Conservation (phyloP, 2,888 invertebrate genomes). For the Dastarcus helophoroides region DNA sequence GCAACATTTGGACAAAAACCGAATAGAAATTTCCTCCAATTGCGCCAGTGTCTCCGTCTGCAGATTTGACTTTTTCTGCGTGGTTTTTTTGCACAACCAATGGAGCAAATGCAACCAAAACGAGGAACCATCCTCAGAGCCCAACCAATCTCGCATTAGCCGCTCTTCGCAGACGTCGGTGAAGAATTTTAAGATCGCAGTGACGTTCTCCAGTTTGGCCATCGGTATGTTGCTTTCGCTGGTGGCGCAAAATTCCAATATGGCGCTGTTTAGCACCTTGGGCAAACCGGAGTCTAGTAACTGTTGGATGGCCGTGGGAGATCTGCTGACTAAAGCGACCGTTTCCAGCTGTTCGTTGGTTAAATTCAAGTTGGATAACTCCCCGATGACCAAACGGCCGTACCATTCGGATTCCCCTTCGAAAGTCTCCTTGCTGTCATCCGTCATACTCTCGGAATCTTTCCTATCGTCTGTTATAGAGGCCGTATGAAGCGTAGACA, state of each 20-base stretch:
- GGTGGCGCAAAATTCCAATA: constrained; percentile 39
- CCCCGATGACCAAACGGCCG: constrained; percentile 44
- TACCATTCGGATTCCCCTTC: constrained; percentile 45
- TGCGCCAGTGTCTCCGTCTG: constrained; percentile 40
- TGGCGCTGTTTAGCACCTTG: constrained; percentile 48
- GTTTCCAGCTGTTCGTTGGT: constrained; percentile 60
- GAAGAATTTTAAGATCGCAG: constrained; percentile 67
- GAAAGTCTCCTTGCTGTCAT: constrained; percentile 50
- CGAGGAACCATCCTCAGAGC: constrained; percentile 62
- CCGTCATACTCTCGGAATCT: constrained; percentile 50
- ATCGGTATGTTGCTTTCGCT: constrained; percentile 35
- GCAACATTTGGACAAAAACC: constrained; percentile 72
- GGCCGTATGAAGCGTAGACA: constrained; percentile 40
- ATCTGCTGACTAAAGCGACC: constrained; percentile 69
- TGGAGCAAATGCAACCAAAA: constrained; percentile 79
- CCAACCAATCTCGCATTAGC: constrained; percentile 79
- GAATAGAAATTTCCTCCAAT: constrained; percentile 66
- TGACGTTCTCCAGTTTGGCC: constrained; percentile 47
- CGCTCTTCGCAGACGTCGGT: constrained; percentile 70
- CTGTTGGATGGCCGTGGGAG: constrained; percentile 62
- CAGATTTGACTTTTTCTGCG: constrained; percentile 24
- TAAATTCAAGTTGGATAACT: constrained; percentile 43
- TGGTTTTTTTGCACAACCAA: constrained; percentile 48
- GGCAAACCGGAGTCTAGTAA: constrained; percentile 68
- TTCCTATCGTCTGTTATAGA: constrained; percentile 50